Base-by-base conservation (phyloP, 2,113 vertebrate genomes). In the Piprites chloris region DNA sequence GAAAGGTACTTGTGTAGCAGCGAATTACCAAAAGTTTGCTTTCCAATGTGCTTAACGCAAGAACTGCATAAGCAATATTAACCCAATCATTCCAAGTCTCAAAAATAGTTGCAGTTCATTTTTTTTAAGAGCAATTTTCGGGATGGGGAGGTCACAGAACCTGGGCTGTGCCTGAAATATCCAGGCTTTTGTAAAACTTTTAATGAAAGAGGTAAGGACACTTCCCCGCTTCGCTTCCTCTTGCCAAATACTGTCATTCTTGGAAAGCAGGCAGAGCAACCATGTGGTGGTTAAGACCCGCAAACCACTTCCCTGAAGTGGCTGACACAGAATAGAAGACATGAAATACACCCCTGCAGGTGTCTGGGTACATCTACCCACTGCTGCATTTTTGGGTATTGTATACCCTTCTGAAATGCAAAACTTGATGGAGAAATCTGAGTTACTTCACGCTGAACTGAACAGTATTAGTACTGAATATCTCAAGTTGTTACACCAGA, bases 241-340 rank as follows among this genome's bases (percentile, higher is more conserved):
- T 95, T 96, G 69, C 66, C 61, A 94, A 95, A 92, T 33, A 66
- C 28, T 66, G 71, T 30, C 24, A 35, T 33, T 78, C 81, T n/a
- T 96, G 93, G 84, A 89, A 89, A 92, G 93, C 77, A 75, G 75
- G n/a, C 79, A 94, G 47, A 67, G 52, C 6, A 84, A 75, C 33
- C 76, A 92, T 7, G 89, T n/a, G 61, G 94, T 0, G 30, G 83
- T 89, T 75, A 84, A 7, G 47, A 82, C 56, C 69, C 93, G 85
- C 73, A 97, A 96, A 93, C 93, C 95, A 92, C 94, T 92, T 92
- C 83, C 73, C 41, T 47, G 86, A 47, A 50, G 90, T 20, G 18
- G 32, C 22, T 32, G 46, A 90, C 52, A 81, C 28, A 66, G 14
- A 59, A 42, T 0, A 63, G 13, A 74, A 32, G 33, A 74, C 46